Conservation (phyloP, 2,113 vertebrate species). For the Chlorodrepanis virens region DNA sequence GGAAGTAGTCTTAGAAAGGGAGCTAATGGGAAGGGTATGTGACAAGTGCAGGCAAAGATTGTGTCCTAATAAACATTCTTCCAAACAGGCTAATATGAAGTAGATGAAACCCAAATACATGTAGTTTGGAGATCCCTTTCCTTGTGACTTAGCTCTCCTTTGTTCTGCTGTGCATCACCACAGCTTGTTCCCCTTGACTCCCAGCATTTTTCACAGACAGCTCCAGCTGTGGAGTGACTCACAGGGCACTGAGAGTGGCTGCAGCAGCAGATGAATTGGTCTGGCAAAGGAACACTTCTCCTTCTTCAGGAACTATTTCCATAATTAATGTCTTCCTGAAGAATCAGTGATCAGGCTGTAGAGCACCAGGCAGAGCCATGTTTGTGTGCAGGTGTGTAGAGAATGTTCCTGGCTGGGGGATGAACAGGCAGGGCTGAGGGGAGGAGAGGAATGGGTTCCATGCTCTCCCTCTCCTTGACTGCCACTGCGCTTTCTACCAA, state of each 20-base stretch:
- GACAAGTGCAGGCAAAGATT: background rate
- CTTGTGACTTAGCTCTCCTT: background rate
- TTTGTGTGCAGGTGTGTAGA: background rate
- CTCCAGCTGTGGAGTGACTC: background rate
- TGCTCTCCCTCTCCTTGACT: background rate
- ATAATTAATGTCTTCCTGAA: background rate
- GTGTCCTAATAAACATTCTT: background rate
- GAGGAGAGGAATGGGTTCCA: background rate
- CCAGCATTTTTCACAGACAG: background rate
- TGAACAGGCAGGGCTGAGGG: background rate
- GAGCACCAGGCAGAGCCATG: background rate
- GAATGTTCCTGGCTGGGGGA: background rate
- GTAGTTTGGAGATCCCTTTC: background rate
- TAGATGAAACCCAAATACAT: background rate
- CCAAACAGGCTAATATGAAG: background rate
- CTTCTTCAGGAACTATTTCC: background rate
- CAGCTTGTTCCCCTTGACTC: background rate
- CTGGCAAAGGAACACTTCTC: background rate
- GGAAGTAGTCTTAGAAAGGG: background rate
- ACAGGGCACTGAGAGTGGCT: background rate
- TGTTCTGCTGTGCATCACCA: accelerated
- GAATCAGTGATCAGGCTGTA: background rate
- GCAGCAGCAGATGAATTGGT: background rate
- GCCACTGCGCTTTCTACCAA: background rate
- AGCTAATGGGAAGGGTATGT: background rate